A percentile compares a stretch with the other conserved stretches of the same genome.
Conservation (phyloP, 2,797 vertebrate genomes). For the Dendrocincla fuliginosa region DNA sequence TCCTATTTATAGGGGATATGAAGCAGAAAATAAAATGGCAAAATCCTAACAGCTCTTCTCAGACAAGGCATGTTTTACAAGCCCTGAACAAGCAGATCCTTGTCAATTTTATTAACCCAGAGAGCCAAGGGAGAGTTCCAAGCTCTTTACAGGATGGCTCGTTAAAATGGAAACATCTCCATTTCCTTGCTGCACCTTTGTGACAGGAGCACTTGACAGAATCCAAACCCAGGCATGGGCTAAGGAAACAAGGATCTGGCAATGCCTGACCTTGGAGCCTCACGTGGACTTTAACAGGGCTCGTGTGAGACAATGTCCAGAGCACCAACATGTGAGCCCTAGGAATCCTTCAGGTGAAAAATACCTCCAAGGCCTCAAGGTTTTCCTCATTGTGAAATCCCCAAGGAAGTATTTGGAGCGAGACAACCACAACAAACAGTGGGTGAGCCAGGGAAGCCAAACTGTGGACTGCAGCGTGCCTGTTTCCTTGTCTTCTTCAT, state of each 20-base stretch:
- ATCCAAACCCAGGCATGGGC: neutral
- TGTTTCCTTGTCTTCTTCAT: neutral
- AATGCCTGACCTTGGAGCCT: neutral
- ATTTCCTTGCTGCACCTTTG: constrained; percentile 35
- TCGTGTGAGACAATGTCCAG: neutral
- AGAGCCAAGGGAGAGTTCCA: neutral
- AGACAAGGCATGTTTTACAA: constrained; percentile 44
- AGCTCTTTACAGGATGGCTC: neutral
- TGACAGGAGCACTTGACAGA: neutral
- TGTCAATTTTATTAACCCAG: constrained; percentile 5
- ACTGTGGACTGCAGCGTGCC: neutral
- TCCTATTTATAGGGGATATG: neutral
- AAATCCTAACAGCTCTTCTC: neutral
- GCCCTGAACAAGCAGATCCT: constrained; percentile 11
- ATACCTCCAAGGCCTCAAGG: neutral
- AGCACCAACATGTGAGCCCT: neutral
- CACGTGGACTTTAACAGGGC: accelerated
- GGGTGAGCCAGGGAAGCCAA: neutral
- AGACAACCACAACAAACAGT: neutral
- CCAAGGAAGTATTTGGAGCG: neutral
- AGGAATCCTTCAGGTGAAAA: neutral
- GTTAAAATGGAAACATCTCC: neutral
- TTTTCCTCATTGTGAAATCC: neutral
- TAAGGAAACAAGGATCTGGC: neutral
- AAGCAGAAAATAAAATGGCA: neutral